Percentiles rank a stretch among this genome's conserved stretches.
Evolutionary conservation across 2,113 vertebrate species (phyloP).

Genomic region (Oostethus manadensis): DNA sequence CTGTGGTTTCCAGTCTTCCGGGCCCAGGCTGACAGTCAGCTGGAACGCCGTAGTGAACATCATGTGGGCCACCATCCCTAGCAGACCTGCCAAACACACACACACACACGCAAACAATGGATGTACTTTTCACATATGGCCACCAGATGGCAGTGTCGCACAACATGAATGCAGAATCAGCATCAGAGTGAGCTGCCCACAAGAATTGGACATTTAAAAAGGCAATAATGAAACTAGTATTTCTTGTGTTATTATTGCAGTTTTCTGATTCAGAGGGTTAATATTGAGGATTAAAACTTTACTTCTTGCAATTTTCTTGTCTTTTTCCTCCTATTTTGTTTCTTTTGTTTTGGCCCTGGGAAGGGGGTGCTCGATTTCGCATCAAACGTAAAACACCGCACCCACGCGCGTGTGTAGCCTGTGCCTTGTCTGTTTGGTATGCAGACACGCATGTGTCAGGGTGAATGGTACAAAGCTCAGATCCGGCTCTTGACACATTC

Average conservation of each 20-base stretch:
- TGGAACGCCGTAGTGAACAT: conserved; percentile 99
- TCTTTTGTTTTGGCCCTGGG: too few species aligned
- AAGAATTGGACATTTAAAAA: too few species aligned
- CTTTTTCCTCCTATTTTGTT: too few species aligned
- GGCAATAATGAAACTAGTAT: too few species aligned
- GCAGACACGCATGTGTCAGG: background rate
- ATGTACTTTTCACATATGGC: background rate
- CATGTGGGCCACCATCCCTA: conserved; percentile 98
- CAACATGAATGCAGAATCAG: background rate
- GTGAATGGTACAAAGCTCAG: conserved; percentile 7
- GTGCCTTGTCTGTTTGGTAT: too few species aligned
- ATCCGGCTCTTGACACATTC: conserved; percentile 5
- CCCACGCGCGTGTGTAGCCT: too few species aligned
- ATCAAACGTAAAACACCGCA: too few species aligned
- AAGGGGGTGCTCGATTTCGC: background rate
- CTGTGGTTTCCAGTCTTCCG: conserved; percentile 96
- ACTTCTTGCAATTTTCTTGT: too few species aligned
- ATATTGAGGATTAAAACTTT: too few species aligned
- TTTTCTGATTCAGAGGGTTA: too few species aligned
- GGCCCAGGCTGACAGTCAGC: conserved; percentile 92
- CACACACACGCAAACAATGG: background rate
- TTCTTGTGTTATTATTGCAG: too few species aligned
- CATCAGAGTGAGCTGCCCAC: too few species aligned
- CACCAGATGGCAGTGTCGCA: conserved; percentile 1
- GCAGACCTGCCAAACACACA: conserved; percentile 75